Base-by-base conservation (phyloP, 2,888 invertebrate species). In the Tenthredo scrophulariae region DNA sequence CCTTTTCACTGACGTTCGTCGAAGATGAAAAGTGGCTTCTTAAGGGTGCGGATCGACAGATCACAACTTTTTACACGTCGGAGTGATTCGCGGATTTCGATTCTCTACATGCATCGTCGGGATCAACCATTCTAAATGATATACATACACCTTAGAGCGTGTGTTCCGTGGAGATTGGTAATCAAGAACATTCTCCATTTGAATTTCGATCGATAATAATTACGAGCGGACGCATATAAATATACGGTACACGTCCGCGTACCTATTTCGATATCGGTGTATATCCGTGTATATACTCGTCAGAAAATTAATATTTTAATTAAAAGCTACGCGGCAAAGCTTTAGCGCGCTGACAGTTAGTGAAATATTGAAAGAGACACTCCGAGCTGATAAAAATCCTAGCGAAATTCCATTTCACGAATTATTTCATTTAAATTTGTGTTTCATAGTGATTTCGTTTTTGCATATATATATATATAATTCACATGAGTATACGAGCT, bases 261-360 rank as follows among this genome's bases (percentile, higher is more conserved):
- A 46, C 15, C 15, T 3, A 46, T 46, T 46, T 13, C 22, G 26
- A 26, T 62, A 13, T 26, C 3, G n/a, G 10, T 62, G 26, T 62
- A 22, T 37, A 29, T 29, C 1, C 29, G 37, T 37, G 7, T 13
- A 26, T n/a, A 75, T 15, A 13, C 9, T 33, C 4, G 50, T 26
- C 46, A 10, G n/a, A 54, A 18, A 50, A 77, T 54, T 77, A 77
- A 77, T 77, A 29, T 77, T 54, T 29, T 29, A 77, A 77, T 77
- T 54, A 50, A 77, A 77, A 50, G 7, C 54, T 29, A 77, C 54
- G 26, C 29, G 33, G 50, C 29, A 18, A 77, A 50, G 77, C 75
- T 75, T 50, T 43, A 29, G 50, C 7, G 26, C 40, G 43, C 74
- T 22, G 40, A 74, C 40, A 22, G 22, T 10, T 43, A 40, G 43